Conservation (phyloP, 2,113 vertebrate species). For the Ahaetulla prasina region DNA sequence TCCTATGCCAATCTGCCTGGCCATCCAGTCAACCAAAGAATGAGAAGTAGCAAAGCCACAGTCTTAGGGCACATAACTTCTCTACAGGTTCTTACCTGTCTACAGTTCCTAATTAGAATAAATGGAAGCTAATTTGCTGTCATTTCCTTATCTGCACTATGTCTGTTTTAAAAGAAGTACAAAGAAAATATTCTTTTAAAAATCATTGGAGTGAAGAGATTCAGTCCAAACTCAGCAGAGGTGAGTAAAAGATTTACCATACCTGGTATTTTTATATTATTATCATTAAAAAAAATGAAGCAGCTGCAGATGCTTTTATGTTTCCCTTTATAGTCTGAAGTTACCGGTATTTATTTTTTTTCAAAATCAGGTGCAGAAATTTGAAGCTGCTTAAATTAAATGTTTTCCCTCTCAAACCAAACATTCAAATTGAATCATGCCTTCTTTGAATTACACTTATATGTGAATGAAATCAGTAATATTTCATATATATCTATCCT, state of each 20-base stretch:
- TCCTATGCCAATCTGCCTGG: not conserved
- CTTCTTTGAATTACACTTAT: not conserved
- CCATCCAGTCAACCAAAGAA: not conserved
- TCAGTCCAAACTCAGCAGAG: not conserved
- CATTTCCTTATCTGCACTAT: not conserved
- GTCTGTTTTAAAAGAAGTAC: not conserved
- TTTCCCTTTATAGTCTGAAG: not conserved
- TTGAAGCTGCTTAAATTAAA: not conserved
- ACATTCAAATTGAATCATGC: not conserved
- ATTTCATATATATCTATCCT: not conserved
- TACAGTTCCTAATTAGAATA: not conserved
- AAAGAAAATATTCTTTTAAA: not conserved
- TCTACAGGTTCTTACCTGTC: not conserved
- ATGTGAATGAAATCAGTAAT: not conserved
- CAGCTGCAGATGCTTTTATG: not conserved
- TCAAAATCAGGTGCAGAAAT: not conserved
- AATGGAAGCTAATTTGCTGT: not conserved
- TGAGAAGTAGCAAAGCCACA: not conserved
- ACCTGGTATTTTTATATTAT: not conserved
- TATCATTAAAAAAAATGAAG: not conserved
- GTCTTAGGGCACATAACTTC: not conserved
- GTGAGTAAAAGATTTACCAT: not conserved
- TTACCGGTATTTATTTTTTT: not conserved
- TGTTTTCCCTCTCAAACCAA: not conserved
- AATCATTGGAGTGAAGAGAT: not conserved